phyloP scores from a whole-genome alignment of 92 coral and sea anemone species.

The Zoanthus gigantus region DNA sequence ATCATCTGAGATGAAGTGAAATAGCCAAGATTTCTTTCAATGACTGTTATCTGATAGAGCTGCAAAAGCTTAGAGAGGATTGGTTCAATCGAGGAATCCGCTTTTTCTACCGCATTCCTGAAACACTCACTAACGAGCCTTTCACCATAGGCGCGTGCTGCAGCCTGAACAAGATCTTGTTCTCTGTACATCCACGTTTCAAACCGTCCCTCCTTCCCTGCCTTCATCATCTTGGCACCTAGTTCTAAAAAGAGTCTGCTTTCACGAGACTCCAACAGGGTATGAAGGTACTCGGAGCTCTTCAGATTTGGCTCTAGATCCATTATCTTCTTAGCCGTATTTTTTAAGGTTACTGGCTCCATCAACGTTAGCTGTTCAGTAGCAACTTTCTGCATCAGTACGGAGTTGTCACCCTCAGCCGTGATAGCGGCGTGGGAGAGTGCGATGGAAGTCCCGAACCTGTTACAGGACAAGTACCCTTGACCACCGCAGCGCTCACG shows the following conservation, averaged over 20 bases:
- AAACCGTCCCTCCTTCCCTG: constrained; percentile 77
- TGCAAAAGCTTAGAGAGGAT: constrained; percentile 78
- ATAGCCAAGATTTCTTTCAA: constrained; percentile 84
- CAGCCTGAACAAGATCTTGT: constrained; percentile 86
- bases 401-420: constrained; percentile 94
- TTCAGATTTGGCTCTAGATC: constrained; percentile 54
- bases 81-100: constrained; percentile 73
- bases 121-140: constrained; percentile 84
- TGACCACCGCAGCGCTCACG: constrained; percentile 97
- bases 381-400: constrained; percentile 93
- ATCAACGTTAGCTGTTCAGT: constrained; percentile 79
- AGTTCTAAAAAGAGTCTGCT: constrained; percentile 73
- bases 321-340: neutral
- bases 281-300: constrained; percentile 67
- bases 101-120: constrained; percentile 62
- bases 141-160: constrained; percentile 87
- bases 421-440: constrained; percentile 92
- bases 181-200: constrained; percentile 87
- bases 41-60: constrained; percentile 67
- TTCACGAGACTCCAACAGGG: constrained; percentile 79
- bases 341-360: constrained; percentile 61
- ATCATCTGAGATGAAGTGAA: constrained; percentile 73
- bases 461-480: constrained; percentile 91
- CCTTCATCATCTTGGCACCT: constrained; percentile 81
- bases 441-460: constrained; percentile 65